Base-by-base conservation (phyloP, 2,888 invertebrate species). In the Mesochorus sp. region DNA sequence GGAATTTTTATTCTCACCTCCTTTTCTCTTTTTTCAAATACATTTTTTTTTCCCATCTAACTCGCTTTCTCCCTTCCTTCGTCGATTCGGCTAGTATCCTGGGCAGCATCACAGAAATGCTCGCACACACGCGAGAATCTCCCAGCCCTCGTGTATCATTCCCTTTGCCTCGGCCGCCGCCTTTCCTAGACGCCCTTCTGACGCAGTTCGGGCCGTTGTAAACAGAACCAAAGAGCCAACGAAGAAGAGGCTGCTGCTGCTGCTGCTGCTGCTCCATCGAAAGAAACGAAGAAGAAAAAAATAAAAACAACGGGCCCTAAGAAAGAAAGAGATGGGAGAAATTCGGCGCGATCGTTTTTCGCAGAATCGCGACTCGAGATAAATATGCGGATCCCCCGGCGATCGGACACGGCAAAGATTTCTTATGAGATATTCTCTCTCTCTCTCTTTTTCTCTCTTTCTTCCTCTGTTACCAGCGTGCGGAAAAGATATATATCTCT, bases 311-410 rank as follows among this genome's bases (percentile, higher is more conserved):
- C 28, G 17, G n/a, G n/a, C n/a, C n/a, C n/a, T n/a, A 53, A 47
- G 28, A 39, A 49, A 5, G n/a, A 49, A 12, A 17, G 66, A 66
- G 61, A 75, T 31, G 72, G 31, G 57, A 76, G 80, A 80, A 84
- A 80, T 85, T 78, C 76, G 80, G 81, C 62, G 64, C 70, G 81
- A 85, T 83, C 81, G 81, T 75, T 83, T 71, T 71, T 83, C 84
- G 82, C 70, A 77, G 84, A 84, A 88, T 70, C 76, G 61, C 78
- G 47, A 59, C 68, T 68, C 79, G 74, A 80, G 72, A 82, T 82
- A 82, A 82, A 82, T 82, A 80, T 82, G 67, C 75, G 64, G 79
- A 82, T 80, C 80, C 82, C 79, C 82, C 51, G 80, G 82, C 77
- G 82, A 76, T 80, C 72, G 73, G 77, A 79, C 80, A 80, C 72